phyloP scores from a whole-genome alignment of 2,888 invertebrate genomes.

The Machimus rusticus region DNA sequence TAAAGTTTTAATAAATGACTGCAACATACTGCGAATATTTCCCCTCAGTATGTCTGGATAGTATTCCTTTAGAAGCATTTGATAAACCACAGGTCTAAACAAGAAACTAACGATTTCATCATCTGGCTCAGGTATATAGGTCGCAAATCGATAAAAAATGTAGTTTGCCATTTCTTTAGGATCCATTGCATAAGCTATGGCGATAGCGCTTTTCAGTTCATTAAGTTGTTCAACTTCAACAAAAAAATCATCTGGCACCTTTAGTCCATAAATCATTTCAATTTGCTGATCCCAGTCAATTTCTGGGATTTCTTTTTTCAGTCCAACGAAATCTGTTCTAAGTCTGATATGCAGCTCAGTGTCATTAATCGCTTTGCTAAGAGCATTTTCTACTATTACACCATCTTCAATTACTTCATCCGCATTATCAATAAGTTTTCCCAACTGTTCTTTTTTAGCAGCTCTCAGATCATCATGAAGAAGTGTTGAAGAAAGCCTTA shows the following conservation, averaged over 20 bases:
- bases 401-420: background rate
- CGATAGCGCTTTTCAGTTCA: background rate
- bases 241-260: background rate
- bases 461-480: background rate
- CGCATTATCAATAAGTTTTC: background rate
- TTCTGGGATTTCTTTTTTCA: background rate
- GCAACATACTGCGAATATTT: background rate
- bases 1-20: background rate
- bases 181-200: background rate
- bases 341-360: background rate
- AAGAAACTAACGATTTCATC: background rate
- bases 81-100: background rate
- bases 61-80: background rate
- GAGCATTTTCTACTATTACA: background rate
- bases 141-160: background rate
- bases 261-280: background rate
- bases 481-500: background rate
- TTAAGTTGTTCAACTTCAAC: background rate
- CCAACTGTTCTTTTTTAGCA: background rate
- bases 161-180: background rate
- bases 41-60: background rate
- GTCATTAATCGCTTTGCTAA: background rate
- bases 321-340: background rate
- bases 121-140: background rate
- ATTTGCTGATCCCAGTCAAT: background rate